A percentile compares a stretch with the other conserved stretches of the same genome.
These are phyloP conservation scores for Vidua macroura DNA, from an alignment of 2,113 vertebrate species.

Conservation along the genomic window DNA sequence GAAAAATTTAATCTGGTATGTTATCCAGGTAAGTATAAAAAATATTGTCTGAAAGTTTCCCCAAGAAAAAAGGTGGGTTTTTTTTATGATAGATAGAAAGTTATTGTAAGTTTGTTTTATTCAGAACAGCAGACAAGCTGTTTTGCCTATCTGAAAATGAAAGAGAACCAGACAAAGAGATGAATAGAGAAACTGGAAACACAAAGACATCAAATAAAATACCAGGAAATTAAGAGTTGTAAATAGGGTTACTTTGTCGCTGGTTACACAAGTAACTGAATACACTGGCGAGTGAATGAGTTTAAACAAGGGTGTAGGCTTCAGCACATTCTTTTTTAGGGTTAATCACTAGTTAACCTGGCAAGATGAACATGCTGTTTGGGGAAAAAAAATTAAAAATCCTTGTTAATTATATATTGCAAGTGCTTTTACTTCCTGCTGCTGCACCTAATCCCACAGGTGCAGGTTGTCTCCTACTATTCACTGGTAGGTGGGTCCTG, in stretches of 20 bases:
- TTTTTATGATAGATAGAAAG: neutral
- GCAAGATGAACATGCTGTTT: slow-evolving; percentile 74
- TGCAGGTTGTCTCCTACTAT: slow-evolving; percentile 71
- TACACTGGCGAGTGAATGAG: slow-evolving; percentile 46
- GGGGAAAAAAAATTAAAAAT: slow-evolving; percentile 57
- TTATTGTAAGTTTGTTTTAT: slow-evolving; percentile 39
- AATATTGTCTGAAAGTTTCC: slow-evolving; percentile 2
- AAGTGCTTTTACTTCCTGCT: slow-evolving; percentile 81
- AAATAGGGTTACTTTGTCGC: slow-evolving; percentile 56
- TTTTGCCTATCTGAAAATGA: slow-evolving; percentile 48
- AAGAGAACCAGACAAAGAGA: slow-evolving; percentile 43
- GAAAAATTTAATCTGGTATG: neutral
- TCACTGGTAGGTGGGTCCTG: slow-evolving; percentile 65
- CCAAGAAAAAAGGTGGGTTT: neutral
- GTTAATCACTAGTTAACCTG: slow-evolving; percentile 87
- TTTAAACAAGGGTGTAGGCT: slow-evolving; percentile 71
- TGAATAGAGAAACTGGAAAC: slow-evolving; percentile 53
- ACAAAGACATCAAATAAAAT: slow-evolving; percentile 62
- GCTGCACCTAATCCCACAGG: slow-evolving; percentile 82
- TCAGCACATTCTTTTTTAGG: slow-evolving; percentile 66
- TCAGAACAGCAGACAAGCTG: slow-evolving; percentile 55
- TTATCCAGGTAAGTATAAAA: neutral
- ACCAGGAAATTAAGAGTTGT: slow-evolving; percentile 61
- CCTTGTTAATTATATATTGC: slow-evolving; percentile 84
- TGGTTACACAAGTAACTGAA: slow-evolving; percentile 67